These are phyloP conservation scores for Mastomys natalensis DNA, from an alignment of 2,113 vertebrate species.

Conservation along the genomic window DNA sequence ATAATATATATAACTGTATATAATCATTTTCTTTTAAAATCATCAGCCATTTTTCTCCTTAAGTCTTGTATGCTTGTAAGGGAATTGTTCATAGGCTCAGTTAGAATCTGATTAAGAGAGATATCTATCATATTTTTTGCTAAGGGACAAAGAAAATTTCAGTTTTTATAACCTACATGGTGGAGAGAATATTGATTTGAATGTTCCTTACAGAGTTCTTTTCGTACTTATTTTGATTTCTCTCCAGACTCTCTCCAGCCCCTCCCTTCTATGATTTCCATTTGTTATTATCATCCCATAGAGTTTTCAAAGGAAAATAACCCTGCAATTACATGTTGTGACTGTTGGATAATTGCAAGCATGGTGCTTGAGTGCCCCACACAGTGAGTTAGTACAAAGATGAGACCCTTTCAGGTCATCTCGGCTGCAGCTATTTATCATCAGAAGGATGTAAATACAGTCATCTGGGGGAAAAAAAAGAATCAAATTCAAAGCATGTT, in stretches of 20 bases:
- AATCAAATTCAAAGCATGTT: slow-evolving; percentile 48
- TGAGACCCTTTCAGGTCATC: slow-evolving; percentile 17
- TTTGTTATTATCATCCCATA: background rate
- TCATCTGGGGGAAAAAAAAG: background rate
- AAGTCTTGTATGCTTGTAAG: background rate
- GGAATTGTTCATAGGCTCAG: slow-evolving; percentile 22
- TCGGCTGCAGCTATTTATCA: background rate
- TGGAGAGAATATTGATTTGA: background rate
- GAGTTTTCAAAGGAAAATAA: slow-evolving; percentile 61
- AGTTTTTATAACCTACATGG: slow-evolving; percentile 34
- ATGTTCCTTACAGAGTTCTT: slow-evolving; percentile 13
- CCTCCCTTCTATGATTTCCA: slow-evolving; percentile 36
- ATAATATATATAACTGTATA: background rate
- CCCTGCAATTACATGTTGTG: slow-evolving; percentile 48
- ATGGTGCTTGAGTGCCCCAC: background rate
- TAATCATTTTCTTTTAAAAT: background rate
- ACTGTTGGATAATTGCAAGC: background rate
- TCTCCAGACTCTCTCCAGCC: background rate
- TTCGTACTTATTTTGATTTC: background rate
- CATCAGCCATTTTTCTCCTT: background rate
- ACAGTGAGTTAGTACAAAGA: background rate
- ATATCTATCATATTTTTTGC: background rate
- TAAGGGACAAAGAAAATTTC: slow-evolving; percentile 22
- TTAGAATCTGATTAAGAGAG: background rate
- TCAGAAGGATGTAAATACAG: slow-evolving; percentile 38